These are phyloP conservation scores for Stegostoma tigrinum DNA, from an alignment of 2,113 vertebrate species.

Conservation along the genomic window DNA sequence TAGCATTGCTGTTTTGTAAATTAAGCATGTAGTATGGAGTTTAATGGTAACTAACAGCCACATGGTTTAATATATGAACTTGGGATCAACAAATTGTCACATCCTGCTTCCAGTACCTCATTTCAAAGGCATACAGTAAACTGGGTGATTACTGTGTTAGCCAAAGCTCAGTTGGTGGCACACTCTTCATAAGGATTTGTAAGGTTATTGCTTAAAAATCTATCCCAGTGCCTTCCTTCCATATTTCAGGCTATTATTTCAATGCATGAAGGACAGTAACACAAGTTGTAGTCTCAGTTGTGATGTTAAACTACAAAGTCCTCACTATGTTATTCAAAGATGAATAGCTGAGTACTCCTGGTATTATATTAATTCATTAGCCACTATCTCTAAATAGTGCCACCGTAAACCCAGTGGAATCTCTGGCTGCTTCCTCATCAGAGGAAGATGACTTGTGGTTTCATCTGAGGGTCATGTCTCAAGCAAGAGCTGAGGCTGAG, in stretches of 20 bases:
- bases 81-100: background rate
- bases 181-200: background rate
- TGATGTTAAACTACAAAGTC: background rate
- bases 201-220: background rate
- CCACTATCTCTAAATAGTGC: background rate
- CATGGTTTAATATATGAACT: background rate
- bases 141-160: background rate
- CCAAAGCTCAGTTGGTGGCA: background rate
- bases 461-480: too few species aligned
- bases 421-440: too few species aligned
- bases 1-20: background rate
- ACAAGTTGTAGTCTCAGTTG: background rate
- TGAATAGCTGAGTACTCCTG: background rate
- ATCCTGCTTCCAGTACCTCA: background rate
- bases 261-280: background rate
- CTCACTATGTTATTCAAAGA: background rate
- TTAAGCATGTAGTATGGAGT: background rate
- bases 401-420: too few species aligned
- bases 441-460: too few species aligned
- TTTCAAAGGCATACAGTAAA: background rate
- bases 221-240: background rate
- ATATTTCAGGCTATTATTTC: background rate
- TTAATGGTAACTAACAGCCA: background rate
- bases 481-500: too few species aligned
- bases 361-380: background rate